These are phyloP conservation scores for Centropristis striata DNA, from an alignment of 2,113 vertebrate genomes.

Conservation along the genomic window DNA sequence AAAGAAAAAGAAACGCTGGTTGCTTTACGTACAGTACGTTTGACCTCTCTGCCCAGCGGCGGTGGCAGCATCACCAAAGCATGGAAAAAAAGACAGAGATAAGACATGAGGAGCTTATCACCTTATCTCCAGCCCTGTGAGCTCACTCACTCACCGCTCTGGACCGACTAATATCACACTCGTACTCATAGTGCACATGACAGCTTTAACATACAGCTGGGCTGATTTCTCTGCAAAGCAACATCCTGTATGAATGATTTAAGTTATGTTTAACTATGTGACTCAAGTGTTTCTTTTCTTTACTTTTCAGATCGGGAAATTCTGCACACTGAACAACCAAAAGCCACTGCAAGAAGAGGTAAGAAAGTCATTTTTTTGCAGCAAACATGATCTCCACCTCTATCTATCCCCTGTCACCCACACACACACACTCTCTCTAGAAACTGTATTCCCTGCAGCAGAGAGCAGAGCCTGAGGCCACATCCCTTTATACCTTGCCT, in stretches of 20 bases:
- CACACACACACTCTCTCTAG: neutral
- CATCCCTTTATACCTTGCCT: constrained; percentile 8
- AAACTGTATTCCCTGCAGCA: constrained; percentile 2
- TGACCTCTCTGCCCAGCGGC: constrained; percentile 19
- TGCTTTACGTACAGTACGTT: constrained; percentile 15
- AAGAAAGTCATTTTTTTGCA: constrained; percentile 3
- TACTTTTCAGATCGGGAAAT: constrained; percentile 28
- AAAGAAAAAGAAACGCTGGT: neutral
- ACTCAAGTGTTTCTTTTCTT: neutral
- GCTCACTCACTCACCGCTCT: constrained; percentile 38
- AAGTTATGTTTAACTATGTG: neutral
- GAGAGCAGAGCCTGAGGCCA: constrained; percentile 29
- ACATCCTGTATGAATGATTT: neutral
- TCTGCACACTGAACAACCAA: neutral
- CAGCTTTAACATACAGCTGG: constrained; percentile 13
- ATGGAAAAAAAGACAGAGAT: constrained; percentile 70
- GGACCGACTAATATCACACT: constrained; percentile 45
- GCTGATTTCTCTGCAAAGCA: neutral
- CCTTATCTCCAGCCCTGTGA: constrained; percentile 57
- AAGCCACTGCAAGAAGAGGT: constrained; percentile 35
- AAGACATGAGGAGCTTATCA: constrained; percentile 60
- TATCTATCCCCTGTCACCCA: neutral
- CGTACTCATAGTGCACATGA: neutral
- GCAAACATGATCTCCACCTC: neutral
- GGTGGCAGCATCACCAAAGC: constrained; percentile 68